Evolutionary conservation across 2,797 vertebrate species (phyloP).

Genomic region (Cheirogaleus major): DNA sequence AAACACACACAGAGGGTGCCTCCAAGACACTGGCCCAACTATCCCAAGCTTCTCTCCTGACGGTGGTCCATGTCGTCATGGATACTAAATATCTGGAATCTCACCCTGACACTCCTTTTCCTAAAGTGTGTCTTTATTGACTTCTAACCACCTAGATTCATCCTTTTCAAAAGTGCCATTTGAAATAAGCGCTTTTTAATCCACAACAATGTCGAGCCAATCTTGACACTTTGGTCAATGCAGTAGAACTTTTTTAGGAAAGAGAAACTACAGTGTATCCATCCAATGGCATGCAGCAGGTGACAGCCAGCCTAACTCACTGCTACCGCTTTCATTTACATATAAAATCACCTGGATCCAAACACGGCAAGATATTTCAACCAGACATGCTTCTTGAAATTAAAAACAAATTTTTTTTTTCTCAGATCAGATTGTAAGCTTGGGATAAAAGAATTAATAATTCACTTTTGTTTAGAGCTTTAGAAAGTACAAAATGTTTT

Average conservation of each 20-base stretch:
- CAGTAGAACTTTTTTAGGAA: neutral
- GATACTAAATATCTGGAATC: neutral
- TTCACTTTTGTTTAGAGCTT: neutral
- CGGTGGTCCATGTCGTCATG: neutral
- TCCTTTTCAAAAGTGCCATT: neutral
- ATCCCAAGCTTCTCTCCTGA: neutral
- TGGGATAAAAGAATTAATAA: neutral
- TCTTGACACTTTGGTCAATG: neutral
- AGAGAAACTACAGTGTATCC: neutral
- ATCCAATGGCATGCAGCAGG: neutral
- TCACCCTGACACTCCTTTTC: neutral
- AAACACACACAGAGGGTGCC: neutral
- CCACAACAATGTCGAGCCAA: neutral
- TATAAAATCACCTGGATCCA: neutral
- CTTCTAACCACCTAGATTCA: neutral
- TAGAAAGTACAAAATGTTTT: neutral
- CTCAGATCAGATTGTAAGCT: neutral
- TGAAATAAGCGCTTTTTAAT: neutral
- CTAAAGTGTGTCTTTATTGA: neutral
- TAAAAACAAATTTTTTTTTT: neutral
- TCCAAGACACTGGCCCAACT: neutral
- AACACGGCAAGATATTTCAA: slow-evolving; percentile 8
- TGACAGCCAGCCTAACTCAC: neutral
- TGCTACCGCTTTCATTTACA: neutral
- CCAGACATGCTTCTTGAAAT: neutral